phyloP scores from a whole-genome alignment of 2,113 vertebrate species.

The Oceanites oceanicus region DNA sequence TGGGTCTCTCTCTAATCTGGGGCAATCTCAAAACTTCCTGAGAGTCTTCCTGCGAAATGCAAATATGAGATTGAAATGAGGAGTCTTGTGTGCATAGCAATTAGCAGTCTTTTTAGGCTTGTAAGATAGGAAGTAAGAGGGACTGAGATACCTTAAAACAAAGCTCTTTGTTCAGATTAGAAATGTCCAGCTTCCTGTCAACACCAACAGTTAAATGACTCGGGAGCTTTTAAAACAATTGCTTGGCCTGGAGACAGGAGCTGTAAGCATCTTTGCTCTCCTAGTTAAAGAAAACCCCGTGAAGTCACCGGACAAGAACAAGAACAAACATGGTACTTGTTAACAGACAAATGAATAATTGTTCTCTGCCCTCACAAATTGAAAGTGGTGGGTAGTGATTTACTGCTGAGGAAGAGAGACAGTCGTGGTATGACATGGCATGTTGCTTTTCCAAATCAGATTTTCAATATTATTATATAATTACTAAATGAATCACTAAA shows the following conservation, averaged over 20 bases:
- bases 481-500: not conserved
- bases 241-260: slow-evolving; percentile 6
- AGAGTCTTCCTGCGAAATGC: not conserved
- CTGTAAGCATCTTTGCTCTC: not conserved
- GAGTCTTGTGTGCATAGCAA: not conserved
- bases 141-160: not conserved
- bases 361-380: not conserved
- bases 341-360: not conserved
- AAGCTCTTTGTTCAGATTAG: not conserved
- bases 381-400: not conserved
- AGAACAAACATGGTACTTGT: not conserved
- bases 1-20: not conserved
- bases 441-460: not conserved
- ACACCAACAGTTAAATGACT: not conserved
- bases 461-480: not conserved
- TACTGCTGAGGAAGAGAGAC: not conserved
- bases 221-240: not conserved
- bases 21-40: not conserved
- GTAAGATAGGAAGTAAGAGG: not conserved
- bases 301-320: not conserved
- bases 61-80: not conserved
- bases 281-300: not conserved
- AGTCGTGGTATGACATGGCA: not conserved
- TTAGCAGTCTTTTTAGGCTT: not conserved
- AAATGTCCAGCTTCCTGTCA: not conserved